phyloP scores from a whole-genome alignment of 2,797 vertebrate genomes.

The Molossus alvarezi region DNA sequence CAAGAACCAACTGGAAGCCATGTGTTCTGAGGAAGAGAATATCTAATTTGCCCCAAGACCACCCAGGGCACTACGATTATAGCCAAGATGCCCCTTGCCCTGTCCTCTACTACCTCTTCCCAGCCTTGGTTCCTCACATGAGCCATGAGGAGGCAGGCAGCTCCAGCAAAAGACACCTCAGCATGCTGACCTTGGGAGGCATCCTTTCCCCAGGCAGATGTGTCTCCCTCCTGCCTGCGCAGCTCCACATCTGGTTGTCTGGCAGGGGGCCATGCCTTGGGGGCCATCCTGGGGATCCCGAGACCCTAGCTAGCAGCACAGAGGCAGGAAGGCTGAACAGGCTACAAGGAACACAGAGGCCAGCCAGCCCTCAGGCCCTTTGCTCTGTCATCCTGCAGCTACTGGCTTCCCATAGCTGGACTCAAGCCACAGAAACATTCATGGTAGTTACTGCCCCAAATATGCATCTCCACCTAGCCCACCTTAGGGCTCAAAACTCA shows the following conservation, averaged over 20 bases:
- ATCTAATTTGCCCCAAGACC: background rate
- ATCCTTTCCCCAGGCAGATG: conserved; percentile 64
- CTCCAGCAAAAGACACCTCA: background rate
- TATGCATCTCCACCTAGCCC: background rate
- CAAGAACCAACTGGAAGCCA: conserved; percentile 25
- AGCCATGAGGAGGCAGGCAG: conserved; percentile 51
- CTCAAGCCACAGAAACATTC: conserved; percentile 67
- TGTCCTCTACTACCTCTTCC: background rate
- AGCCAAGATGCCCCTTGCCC: background rate
- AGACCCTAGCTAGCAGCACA: background rate
- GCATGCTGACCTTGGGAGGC: conserved; percentile 78
- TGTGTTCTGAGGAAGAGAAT: background rate
- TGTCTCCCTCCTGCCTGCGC: conserved; percentile 55
- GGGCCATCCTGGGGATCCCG: background rate
- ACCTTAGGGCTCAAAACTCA: background rate
- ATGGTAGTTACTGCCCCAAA: conserved; percentile 79
- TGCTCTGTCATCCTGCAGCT: conserved; percentile 59
- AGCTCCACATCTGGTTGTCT: background rate
- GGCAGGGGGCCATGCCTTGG: background rate
- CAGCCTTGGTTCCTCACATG: background rate
- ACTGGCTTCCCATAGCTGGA: conserved; percentile 10
- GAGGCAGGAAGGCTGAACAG: background rate
- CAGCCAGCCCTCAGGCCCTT: background rate
- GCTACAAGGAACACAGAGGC: conserved; percentile 3
- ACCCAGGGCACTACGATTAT: too few species aligned